Percentiles rank a stretch among this genome's conserved stretches.
Conservation (phyloP, 1,140 invertebrate genomes). For the Drosophila subpulchrella region DNA sequence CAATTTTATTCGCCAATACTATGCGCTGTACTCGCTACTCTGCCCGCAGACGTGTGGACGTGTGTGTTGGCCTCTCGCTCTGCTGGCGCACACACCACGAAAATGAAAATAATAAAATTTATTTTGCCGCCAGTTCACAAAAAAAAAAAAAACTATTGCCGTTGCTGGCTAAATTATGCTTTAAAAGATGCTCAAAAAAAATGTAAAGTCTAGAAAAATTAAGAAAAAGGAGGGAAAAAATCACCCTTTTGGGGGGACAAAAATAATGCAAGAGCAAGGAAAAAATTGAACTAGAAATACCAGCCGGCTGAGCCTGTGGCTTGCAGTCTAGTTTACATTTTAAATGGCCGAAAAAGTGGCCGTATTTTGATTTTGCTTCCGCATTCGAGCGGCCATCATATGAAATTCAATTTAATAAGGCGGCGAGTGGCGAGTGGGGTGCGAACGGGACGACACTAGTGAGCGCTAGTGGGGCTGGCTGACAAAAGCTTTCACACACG, state of each 20-base stretch:
- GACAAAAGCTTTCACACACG: conserved; percentile 53
- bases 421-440: conserved; percentile 37
- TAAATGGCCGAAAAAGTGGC: conserved; percentile 27
- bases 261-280: background rate
- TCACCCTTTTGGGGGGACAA: no score
- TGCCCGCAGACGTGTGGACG: conserved; percentile 21
- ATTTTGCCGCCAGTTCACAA: conserved; percentile 45
- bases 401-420: conserved; percentile 57
- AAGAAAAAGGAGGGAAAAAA: background rate
- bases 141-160: conserved; percentile 26
- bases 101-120: conserved; percentile 41
- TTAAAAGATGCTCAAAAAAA: background rate
- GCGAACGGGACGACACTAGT: conserved; percentile 20
- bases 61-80: conserved; percentile 39
- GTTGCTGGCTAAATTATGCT: background rate
- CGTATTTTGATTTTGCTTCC: conserved; percentile 66
- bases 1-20: conserved; percentile 33
- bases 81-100: conserved; percentile 28
- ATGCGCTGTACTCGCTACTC: conserved; percentile 22
- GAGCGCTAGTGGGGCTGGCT: conserved; percentile 23
- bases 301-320: background rate
- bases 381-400: conserved; percentile 57
- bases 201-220: background rate
- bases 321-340: conserved; percentile 1
- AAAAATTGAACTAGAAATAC: background rate